A percentile compares a stretch with the other conserved stretches of the same genome.
phyloP scores from a whole-genome alignment of 2,113 vertebrate genomes.

The Periophthalmodon schlosseri region DNA sequence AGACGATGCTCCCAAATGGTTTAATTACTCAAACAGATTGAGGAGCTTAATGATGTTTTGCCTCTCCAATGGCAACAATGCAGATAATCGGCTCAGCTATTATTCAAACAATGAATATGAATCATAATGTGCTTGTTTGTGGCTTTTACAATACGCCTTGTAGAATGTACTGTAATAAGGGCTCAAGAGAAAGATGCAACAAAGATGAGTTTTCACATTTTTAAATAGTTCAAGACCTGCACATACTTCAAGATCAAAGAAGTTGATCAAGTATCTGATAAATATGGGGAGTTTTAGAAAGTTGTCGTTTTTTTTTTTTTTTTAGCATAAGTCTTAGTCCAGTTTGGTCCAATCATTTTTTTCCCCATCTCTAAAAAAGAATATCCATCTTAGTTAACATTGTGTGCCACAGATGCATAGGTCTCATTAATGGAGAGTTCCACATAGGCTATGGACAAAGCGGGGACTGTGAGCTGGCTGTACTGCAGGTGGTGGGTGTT shows the following conservation, averaged over 20 bases:
- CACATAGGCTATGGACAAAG: slow-evolving; percentile 4
- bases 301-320: no score
- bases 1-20: slow-evolving; percentile 65
- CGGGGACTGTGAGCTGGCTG: slow-evolving; percentile 19
- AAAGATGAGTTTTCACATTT: slow-evolving; percentile 2
- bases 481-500: slow-evolving; percentile 49
- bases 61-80: slow-evolving; percentile 67
- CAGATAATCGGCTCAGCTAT: slow-evolving; percentile 73
- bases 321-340: no score
- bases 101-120: slow-evolving; percentile 69
- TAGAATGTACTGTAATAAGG: slow-evolving; percentile 4
- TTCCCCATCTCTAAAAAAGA: no score
- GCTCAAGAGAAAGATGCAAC: neutral
- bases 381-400: neutral
- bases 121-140: slow-evolving; percentile 63
- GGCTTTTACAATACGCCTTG: slow-evolving; percentile 57
- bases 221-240: neutral
- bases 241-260: neutral
- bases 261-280: no score
- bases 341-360: no score
- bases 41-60: slow-evolving; percentile 71
- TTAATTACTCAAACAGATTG: slow-evolving; percentile 74
- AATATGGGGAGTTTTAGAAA: no score
- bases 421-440: slow-evolving; percentile 19
- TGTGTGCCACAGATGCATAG: neutral